Evolutionary conservation across 1,140 invertebrate genomes (phyloP).

Genomic region (Oscheius sp.): DNA sequence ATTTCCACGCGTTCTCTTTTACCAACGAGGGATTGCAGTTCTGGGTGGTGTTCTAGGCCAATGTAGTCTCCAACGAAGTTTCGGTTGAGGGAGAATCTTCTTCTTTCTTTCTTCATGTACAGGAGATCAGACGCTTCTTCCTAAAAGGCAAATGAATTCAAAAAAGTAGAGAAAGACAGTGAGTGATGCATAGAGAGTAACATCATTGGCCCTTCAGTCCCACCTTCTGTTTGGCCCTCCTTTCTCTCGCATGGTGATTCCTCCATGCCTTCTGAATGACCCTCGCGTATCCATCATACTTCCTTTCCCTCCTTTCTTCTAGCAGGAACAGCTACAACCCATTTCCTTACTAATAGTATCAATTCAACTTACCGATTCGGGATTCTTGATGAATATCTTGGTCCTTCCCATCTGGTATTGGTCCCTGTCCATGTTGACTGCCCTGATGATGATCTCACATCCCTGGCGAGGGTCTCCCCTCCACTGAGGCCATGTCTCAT

Average conservation of each 20-base stretch:
- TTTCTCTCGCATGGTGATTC: slow-evolving; percentile 70
- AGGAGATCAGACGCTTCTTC: slow-evolving; percentile 67
- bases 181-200: no score
- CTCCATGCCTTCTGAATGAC: slow-evolving; percentile 74
- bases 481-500: slow-evolving; percentile 72
- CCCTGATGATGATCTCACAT: slow-evolving; percentile 67
- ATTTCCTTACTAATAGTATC: neutral
- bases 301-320: slow-evolving; percentile 73
- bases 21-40: slow-evolving; percentile 66
- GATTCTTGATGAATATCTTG: slow-evolving; percentile 76
- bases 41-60: slow-evolving; percentile 70
- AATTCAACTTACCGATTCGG: slow-evolving; percentile 69
- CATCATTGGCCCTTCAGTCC: no score
- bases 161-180: no score
- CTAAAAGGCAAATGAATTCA: no score
- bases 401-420: slow-evolving; percentile 73
- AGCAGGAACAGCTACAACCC: slow-evolving; percentile 70
- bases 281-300: slow-evolving; percentile 72
- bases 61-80: slow-evolving; percentile 77
- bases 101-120: slow-evolving; percentile 71
- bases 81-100: slow-evolving; percentile 71
- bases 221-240: slow-evolving; percentile 68
- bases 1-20: slow-evolving; percentile 73
- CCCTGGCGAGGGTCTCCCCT: slow-evolving; percentile 68
- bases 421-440: slow-evolving; percentile 69